Conservation (phyloP, 2,113 vertebrate species). For the Dicentrarchus labrax region DNA sequence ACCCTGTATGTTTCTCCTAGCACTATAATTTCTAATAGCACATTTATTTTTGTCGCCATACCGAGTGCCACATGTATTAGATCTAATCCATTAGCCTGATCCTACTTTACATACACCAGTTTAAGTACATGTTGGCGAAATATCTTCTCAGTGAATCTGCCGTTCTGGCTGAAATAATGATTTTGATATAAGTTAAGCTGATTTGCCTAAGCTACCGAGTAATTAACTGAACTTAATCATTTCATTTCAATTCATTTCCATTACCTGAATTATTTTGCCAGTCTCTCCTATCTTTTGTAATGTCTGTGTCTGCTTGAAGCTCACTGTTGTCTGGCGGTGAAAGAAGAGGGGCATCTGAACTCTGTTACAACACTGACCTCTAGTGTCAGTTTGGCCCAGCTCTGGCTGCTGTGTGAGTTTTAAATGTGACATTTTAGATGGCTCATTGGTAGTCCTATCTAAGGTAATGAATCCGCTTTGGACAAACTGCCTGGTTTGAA, state of each 20-base stretch:
- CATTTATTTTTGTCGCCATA: conserved; percentile 66
- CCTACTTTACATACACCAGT: conserved; percentile 67
- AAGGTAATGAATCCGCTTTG: conserved; percentile 82
- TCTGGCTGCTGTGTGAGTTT: conserved; percentile 23
- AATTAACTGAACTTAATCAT: conserved; percentile 84
- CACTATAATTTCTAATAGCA: conserved; percentile 51
- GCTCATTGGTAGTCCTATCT: conserved; percentile 74
- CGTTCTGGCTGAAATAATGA: conserved; percentile 71
- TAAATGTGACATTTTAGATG: conserved; percentile 74
- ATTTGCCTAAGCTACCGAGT: conserved; percentile 80
- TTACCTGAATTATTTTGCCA: conserved; percentile 76
- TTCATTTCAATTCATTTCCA: conserved; percentile 83
- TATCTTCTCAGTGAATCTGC: conserved; percentile 72
- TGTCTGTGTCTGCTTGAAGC: conserved; percentile 59
- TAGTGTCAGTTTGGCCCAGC: conserved; percentile 84
- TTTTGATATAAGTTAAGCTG: conserved; percentile 80
- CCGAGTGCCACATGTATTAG: conserved; percentile 45
- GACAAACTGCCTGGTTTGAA: conserved; percentile 72
- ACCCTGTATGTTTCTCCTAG: conserved; percentile 43
- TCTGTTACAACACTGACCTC: conserved; percentile 96
- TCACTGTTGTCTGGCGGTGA: conserved; percentile 30
- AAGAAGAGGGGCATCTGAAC: conserved; percentile 73
- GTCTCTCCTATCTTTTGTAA: conserved; percentile 59
- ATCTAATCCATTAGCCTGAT: conserved; percentile 64
- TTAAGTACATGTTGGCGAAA: conserved; percentile 75